Evolutionary conservation across 2,888 invertebrate genomes (phyloP).

Genomic region (Galeruca laticollis): DNA sequence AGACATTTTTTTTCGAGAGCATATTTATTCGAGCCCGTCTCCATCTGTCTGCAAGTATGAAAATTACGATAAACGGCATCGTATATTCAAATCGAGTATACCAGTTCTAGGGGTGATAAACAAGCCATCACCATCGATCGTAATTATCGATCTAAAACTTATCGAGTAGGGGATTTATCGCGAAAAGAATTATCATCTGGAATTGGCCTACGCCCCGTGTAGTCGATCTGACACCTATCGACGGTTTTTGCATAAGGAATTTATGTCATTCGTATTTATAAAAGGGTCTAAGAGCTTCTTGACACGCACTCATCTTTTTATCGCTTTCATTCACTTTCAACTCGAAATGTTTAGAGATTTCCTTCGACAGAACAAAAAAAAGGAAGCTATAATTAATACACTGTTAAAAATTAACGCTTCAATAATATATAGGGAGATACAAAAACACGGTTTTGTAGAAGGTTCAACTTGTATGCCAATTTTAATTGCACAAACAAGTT

Average conservation of each 20-base stretch:
- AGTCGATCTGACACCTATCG: slow-evolving; percentile 29
- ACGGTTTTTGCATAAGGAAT: slow-evolving; percentile 21
- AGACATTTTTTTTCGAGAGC: background rate
- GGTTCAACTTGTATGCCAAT: too few relatives aligned
- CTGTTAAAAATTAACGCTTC: background rate
- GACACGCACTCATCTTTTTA: slow-evolving; percentile 32
- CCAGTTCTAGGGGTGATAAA: slow-evolving; percentile 54
- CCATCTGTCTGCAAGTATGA: slow-evolving; percentile 18
- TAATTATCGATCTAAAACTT: slow-evolving; percentile 53
- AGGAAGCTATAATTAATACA: background rate
- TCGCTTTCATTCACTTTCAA: background rate
- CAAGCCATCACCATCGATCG: slow-evolving; percentile 53
- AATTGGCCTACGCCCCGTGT: slow-evolving; percentile 33
- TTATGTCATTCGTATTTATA: slow-evolving; percentile 33
- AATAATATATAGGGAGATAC: too few relatives aligned
- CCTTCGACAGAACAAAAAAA: background rate
- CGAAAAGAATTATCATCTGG: slow-evolving; percentile 24
- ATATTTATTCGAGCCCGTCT: background rate
- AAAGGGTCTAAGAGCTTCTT: slow-evolving; percentile 29
- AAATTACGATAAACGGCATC: slow-evolving; percentile 51
- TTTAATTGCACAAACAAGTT: too few relatives aligned
- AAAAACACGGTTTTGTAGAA: too few relatives aligned
- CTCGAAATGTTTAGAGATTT: background rate
- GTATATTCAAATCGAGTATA: slow-evolving; percentile 54
- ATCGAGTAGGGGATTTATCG: slow-evolving; percentile 33